Base-by-base conservation (phyloP, 2,797 vertebrate species). In the Malacoraja senta region DNA sequence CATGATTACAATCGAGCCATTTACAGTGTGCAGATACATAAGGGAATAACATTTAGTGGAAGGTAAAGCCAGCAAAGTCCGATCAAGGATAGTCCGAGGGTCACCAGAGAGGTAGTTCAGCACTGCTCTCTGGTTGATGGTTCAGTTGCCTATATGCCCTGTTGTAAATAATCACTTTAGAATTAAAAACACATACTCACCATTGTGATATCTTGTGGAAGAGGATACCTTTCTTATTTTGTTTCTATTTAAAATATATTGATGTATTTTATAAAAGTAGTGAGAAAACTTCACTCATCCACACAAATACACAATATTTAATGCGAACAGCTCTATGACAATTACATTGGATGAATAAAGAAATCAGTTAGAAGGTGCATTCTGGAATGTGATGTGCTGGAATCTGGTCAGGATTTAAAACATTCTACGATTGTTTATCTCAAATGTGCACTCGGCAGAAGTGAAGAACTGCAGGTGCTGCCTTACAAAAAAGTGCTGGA, bases 311-410 rank as follows among this genome's bases (percentile, higher is more conserved):
- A 91, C 3, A 91, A 12, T 32, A 71, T 8, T 1, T 76, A 38
- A 68, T 88, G 61, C 65, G 19, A 32, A 65, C 63, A 35, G 10
- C 12, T 24, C 26, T 10, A n/a, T 26, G 72, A 68, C 72, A 76
- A 91, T 71, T 65, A 38, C n/a, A 74, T 2, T 76, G 38, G n/a
- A n/a, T 26, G 15, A 38, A 68, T 76, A n/a, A 76, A n/a, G 26
- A 72, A 53, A 88, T 72, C 90, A 76, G 90, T 92, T 92, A 76
- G 71, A 92, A 17, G 53, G 68, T 88, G 90, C 9, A 1, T 92
- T 58, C 76, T n/a, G 38, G 90, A 92, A 88, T 88, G 84, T 88
- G 84, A 35, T 88, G 90, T 92, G 15, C 90, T 92, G 26, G 90
- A 92, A 92, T 53, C 71, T 44, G 71, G 32, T 26, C 32, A 32